Evolutionary conservation across 2,888 invertebrate genomes (phyloP).

Genomic region (Papilio demoleus): DNA sequence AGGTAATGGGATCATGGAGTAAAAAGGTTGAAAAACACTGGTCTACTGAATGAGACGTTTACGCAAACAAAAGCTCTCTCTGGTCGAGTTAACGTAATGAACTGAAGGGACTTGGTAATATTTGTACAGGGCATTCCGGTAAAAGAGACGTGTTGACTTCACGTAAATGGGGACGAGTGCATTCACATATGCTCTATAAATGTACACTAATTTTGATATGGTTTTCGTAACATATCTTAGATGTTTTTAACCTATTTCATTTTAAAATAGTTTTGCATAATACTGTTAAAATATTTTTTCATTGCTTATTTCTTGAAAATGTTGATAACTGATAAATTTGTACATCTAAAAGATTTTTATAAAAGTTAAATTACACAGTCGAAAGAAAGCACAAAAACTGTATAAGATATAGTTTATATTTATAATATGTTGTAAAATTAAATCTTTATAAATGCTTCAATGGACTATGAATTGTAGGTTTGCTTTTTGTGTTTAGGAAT

Average conservation of each 20-base stretch:
- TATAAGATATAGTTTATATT: too few species aligned
- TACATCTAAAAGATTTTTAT: background rate
- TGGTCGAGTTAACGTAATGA: constrained; percentile 51
- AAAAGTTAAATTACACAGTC: too few species aligned
- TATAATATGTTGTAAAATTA: too few species aligned
- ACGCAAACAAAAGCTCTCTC: constrained; percentile 45
- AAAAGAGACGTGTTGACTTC: constrained; percentile 51
- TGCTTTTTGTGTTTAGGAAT: too few species aligned
- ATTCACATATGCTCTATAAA: constrained; percentile 40
- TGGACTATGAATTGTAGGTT: too few species aligned
- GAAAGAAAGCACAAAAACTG: too few species aligned
- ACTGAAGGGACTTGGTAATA: constrained; percentile 51
- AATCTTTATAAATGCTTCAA: too few species aligned
- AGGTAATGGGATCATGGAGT: background rate
- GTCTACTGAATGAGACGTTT: constrained; percentile 43
- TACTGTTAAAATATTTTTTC: background rate
- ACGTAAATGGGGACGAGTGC: constrained; percentile 46
- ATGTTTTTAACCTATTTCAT: background rate
- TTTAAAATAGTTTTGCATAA: background rate
- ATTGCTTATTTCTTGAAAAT: background rate
- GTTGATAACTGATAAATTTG: background rate
- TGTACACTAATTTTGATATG: constrained; percentile 23
- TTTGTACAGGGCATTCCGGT: constrained; percentile 59
- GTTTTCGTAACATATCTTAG: background rate
- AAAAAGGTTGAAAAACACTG: constrained; percentile 1